Evolutionary conservation across 2,888 invertebrate genomes (phyloP).

Genomic region (Fabriciana adippe): DNA sequence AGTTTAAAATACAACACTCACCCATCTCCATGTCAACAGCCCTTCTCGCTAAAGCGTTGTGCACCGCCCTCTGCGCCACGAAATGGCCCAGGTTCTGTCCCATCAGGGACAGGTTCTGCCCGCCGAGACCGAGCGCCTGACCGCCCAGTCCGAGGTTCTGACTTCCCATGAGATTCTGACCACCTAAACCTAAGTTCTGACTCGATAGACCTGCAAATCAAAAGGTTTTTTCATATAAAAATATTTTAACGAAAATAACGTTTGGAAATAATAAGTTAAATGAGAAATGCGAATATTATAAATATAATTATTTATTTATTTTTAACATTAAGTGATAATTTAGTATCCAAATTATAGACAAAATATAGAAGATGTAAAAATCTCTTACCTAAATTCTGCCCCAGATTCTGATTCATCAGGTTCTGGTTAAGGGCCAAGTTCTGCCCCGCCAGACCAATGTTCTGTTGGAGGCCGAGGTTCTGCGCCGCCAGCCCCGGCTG

Average conservation of each 20-base stretch:
- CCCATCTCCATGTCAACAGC: conserved; percentile 69
- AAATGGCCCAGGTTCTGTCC: conserved; percentile 65
- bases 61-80: conserved; percentile 70
- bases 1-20: conserved; percentile 29
- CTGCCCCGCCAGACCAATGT: conserved; percentile 54
- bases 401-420: conserved; percentile 67
- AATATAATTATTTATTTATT: too few species aligned
- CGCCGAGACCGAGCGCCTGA: conserved; percentile 49
- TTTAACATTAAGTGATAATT: background rate
- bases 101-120: conserved; percentile 64
- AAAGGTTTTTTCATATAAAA: background rate
- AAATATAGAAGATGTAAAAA: too few species aligned
- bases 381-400: conserved; percentile 61
- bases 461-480: conserved; percentile 53
- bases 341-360: too few species aligned
- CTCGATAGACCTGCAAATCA: conserved; percentile 58
- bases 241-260: too few species aligned
- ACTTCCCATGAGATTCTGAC: conserved; percentile 55
- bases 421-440: conserved; percentile 66
- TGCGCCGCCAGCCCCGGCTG: conserved; percentile 47
- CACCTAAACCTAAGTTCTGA: conserved; percentile 57
- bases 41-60: conserved; percentile 67
- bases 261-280: too few species aligned
- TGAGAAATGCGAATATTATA: too few species aligned
- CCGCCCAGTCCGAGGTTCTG: conserved; percentile 49